Evolutionary conservation across 2,113 vertebrate species (phyloP).

Genomic region (Microcebus tavaratra): DNA sequence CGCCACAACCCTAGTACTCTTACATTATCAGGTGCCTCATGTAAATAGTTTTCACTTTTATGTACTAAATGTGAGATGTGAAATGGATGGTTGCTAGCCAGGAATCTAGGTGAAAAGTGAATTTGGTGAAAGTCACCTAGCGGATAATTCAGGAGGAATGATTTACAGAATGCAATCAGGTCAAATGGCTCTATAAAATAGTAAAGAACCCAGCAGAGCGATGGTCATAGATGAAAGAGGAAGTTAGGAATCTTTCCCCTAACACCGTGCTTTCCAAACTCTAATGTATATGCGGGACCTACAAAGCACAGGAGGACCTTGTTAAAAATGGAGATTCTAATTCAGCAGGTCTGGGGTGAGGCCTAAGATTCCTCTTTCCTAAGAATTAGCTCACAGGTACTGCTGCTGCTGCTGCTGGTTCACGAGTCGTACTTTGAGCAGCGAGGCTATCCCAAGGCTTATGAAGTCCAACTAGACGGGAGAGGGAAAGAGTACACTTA

Average conservation of each 20-base stretch:
- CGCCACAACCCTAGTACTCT: neutral
- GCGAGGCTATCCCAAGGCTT: neutral
- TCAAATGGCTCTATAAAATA: neutral
- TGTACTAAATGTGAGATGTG: no score
- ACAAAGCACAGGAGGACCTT: no score
- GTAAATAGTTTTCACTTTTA: neutral
- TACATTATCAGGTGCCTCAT: neutral
- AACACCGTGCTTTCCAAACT: neutral
- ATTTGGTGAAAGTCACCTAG: neutral
- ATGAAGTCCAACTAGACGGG: neutral
- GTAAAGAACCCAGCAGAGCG: neutral
- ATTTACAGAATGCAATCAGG: neutral
- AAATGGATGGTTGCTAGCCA: neutral
- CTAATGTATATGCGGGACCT: neutral
- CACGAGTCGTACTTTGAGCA: neutral
- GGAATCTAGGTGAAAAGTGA: neutral
- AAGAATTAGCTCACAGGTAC: neutral
- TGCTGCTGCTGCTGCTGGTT: no score
- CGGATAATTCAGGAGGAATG: neutral
- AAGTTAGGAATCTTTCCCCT: neutral
- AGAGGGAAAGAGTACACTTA: neutral
- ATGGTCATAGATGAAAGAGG: neutral
- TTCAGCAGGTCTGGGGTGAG: neutral
- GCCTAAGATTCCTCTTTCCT: neutral
- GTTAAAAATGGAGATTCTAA: neutral